Base-by-base conservation (phyloP, 2,888 invertebrate genomes). In the Apamea sordens region DNA sequence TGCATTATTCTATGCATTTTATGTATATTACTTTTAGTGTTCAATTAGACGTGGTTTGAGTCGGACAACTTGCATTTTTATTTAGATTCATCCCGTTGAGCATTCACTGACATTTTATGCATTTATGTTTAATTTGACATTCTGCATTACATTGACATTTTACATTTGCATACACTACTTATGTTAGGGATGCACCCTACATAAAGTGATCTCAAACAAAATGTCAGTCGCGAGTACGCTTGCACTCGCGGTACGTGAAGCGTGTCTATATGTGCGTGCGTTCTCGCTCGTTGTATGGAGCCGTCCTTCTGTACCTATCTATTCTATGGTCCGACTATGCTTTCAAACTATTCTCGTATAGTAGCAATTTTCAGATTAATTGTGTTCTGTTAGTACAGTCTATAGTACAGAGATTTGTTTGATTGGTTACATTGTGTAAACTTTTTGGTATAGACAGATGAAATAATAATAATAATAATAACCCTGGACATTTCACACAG, bases 301-400 rank as follows among this genome's bases (percentile, higher is more conserved):
- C 0, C 1, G 21, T 11, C 1, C n/a, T 44, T 80, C 76, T 82
- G 83, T 18, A 3, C 0, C 0, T 47, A 24, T 7, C 4, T 44
- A 44, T 0, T 83, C 24, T 53, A 44, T 83, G 67, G 0, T n/a
- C 6, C 41, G 15, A 50, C 67, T 7, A 6, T 15, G 50, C 32
- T 73, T 53, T 65, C 24, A 64, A 75, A 80, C 73, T 41, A 80
- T 75, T 75, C 56, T 71, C 84, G 36, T 67, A 21, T 5, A 59
- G 59, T 28, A 56, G 24, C 56, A 4, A 63, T 63, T 50, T 80
- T 72, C 50, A 85, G 32, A 80, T 80, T 71, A 80, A 80, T 85
- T 75, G 41, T 53, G 11, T 1, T 72, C 56, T 68, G 32, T 44
- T 36, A 28, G 56, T 79, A 69, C 64, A 70, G 41, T 68, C 47